Evolutionary conservation across 2,113 vertebrate genomes (phyloP).

Genomic region (western clawed frog (Xenopus tropicalis)): UCB_Xtro_10.0 CM004445.2:103269001-103269500

Average conservation of each 20-base stretch:
- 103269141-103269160: background rate
- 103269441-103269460: too few species aligned
- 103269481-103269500: too few species aligned
- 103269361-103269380: too few species aligned
- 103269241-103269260: constrained; percentile 1
- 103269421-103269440: too few species aligned
- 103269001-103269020: constrained; percentile 40
- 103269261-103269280: background rate
- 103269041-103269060: constrained; percentile 42
- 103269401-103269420: too few species aligned
- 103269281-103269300: background rate
- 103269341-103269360: too few species aligned
- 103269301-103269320: background rate
- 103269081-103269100: constrained; percentile 30
- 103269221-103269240: background rate
- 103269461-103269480: too few species aligned
- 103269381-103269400: too few species aligned
- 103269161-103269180: constrained; percentile 14
- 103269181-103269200: constrained; percentile 8
- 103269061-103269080: background rate
- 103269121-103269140: constrained; percentile 2
- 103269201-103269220: background rate
- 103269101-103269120: background rate
- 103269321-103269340: background rate
- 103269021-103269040: constrained; percentile 35